phyloP scores from a whole-genome alignment of 1,140 invertebrate species.

The Anadara kagoshimensis region DNA sequence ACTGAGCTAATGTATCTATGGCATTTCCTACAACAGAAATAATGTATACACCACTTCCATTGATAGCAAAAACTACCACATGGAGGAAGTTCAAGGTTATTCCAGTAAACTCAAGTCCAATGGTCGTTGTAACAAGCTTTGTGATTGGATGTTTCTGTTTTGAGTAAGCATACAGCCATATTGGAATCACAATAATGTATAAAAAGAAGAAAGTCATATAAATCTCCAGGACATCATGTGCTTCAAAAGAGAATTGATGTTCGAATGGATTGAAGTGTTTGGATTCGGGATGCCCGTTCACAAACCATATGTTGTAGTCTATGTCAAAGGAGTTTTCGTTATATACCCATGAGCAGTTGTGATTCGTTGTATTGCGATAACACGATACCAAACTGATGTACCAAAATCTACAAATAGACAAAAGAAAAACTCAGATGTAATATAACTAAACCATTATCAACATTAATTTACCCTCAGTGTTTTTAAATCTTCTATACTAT shows the following conservation, averaged over 20 bases:
- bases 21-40: constrained; percentile 91
- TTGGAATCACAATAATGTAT: constrained; percentile 86
- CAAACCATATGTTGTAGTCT: constrained; percentile 95
- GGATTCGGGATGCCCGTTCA: constrained; percentile 92
- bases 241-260: constrained; percentile 97
- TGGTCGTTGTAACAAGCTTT: constrained; percentile 90
- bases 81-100: constrained; percentile 91
- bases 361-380: constrained; percentile 82
- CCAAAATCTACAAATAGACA: constrained; percentile 85
- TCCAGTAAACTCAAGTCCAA: constrained; percentile 89
- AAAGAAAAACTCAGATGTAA: constrained; percentile 17
- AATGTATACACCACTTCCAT: constrained; percentile 88
- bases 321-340: constrained; percentile 74
- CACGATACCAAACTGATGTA: constrained; percentile 96
- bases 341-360: constrained; percentile 73
- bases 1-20: constrained; percentile 92
- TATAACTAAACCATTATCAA: background rate
- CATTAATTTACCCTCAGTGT: background rate
- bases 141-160: constrained; percentile 92
- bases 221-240: constrained; percentile 90
- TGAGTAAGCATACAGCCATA: constrained; percentile 92
- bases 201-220: constrained; percentile 92
- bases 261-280: constrained; percentile 84
- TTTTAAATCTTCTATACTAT: background rate
- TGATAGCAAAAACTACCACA: constrained; percentile 89